Conservation (phyloP, 2,888 invertebrate genomes). For the Keiferia lycopersicella region DNA sequence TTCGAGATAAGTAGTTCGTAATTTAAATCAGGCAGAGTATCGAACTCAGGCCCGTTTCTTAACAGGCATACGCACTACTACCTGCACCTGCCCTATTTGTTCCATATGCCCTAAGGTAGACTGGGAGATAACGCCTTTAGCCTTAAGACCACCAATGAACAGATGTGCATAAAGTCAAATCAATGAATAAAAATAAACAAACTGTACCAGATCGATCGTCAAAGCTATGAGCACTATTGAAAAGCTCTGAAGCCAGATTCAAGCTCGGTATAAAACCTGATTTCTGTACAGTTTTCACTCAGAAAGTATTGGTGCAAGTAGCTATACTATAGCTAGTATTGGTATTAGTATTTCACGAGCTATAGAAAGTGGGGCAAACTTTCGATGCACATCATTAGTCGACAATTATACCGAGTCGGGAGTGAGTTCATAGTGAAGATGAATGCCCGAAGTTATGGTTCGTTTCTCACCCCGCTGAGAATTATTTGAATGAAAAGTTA, state of each 20-base stretch:
- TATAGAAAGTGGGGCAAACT: conserved; percentile 35
- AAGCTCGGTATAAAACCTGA: neutral
- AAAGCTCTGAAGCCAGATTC: neutral
- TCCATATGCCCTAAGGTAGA: too few relatives aligned
- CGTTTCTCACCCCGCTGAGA: conserved; percentile 39
- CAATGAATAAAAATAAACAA: too few relatives aligned
- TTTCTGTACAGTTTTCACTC: conserved; percentile 7
- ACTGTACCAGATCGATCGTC: neutral
- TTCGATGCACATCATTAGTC: conserved; percentile 51
- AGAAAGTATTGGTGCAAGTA: conserved; percentile 8
- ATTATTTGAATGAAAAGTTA: conserved; percentile 10
- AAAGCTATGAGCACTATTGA: neutral
- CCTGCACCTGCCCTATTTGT: too few relatives aligned
- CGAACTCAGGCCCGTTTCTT: too few relatives aligned
- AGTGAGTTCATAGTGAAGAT: conserved; percentile 43
- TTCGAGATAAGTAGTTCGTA: too few relatives aligned
- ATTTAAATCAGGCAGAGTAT: too few relatives aligned
- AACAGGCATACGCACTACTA: too few relatives aligned
- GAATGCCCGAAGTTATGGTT: conserved; percentile 48
- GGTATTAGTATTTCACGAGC: conserved; percentile 15
- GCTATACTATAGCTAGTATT: too few relatives aligned
- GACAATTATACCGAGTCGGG: conserved; percentile 45
- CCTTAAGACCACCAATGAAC: too few relatives aligned
- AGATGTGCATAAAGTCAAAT: too few relatives aligned
- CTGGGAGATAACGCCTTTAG: too few relatives aligned